A percentile compares a stretch with the other conserved stretches of the same genome.
phyloP scores from a whole-genome alignment of 2,113 vertebrate species.

The Cricetomys ansorgei region DNA sequence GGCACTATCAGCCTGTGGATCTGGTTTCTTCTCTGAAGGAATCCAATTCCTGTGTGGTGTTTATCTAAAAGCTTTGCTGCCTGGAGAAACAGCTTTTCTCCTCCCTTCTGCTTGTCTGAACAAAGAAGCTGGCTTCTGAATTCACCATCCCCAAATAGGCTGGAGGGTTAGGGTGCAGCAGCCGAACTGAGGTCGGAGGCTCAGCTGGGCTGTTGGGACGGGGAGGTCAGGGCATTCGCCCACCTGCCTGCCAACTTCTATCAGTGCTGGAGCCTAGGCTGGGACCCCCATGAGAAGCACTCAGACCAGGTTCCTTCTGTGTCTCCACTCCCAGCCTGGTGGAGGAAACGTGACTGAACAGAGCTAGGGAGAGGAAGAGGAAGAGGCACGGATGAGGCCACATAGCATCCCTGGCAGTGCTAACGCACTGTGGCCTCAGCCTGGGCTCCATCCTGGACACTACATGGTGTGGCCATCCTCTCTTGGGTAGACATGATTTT shows the following conservation, averaged over 20 bases:
- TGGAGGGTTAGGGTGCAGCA: too few relatives aligned
- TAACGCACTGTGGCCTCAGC: too few relatives aligned
- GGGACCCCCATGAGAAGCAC: not conserved
- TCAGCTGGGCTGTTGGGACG: not conserved
- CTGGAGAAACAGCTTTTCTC: constrained; percentile 64
- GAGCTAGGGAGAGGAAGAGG: not conserved
- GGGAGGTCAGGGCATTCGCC: not conserved
- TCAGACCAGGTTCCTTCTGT: not conserved
- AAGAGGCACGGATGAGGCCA: not conserved
- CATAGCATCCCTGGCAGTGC: not conserved
- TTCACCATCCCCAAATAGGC: not conserved
- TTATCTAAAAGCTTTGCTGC: constrained; percentile 77
- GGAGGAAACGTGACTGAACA: not conserved
- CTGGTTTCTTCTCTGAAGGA: constrained; percentile 76
- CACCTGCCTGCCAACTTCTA: not conserved
- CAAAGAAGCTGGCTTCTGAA: constrained; percentile 49
- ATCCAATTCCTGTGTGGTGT: constrained; percentile 60
- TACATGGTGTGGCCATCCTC: not conserved
- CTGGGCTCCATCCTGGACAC: not conserved
- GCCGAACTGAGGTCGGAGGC: not conserved
- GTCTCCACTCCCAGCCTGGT: not conserved
- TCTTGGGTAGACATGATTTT: not conserved
- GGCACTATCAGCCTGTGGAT: not conserved
- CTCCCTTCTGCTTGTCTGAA: constrained; percentile 59
- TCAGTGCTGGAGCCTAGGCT: not conserved